Base-by-base conservation (phyloP, 2,888 invertebrate genomes). In the Patella depressa region DNA sequence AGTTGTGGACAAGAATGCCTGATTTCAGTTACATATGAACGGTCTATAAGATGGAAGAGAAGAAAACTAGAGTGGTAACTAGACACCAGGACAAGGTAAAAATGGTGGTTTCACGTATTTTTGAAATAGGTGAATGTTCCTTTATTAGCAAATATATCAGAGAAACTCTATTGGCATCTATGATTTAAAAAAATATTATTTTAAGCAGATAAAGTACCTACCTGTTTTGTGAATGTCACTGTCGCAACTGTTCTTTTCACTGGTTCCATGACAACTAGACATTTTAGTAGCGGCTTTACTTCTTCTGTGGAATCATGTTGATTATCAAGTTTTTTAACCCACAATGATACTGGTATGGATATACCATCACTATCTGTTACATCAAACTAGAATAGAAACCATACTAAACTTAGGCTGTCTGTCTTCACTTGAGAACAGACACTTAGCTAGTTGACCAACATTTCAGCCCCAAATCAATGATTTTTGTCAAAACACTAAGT, bases 221-320 rank as follows among this genome's bases (percentile, higher is more conserved):
- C 45, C 78, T 86, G 80, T 53, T 83, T 82, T 72, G 89, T 88
- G 82, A 89, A 88, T 55, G 84, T 92, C 84, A 94, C 93, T 87
- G 92, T 91, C 82, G 94, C 94, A 86, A 93, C 93, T 81, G 93
- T 93, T 82, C 94, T 93, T 87, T 93, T 94, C 29, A 95, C 94
- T 0, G 94, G 94, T 86, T 95, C 95, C 57, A 95, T 94, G 34
- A 93, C 93, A 11, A 94, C 94, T 77, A 95, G 91, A 85, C 94
- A 94, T 0, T 94, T 93, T 45, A 45, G 45, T 45, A 45, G 9
- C 7, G 45, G 45, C 0, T 86, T 82, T 55, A 87, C 93, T 93
- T 78, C 93, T 34, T 78, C 72, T 24, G 75, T 65, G 55, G 83
- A 82, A 65, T 24, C 80, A 65, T 75, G 0, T 72, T 72, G 24